Base-by-base conservation (phyloP, 1,140 invertebrate genomes). In the Cataglyphis hispanica region DNA sequence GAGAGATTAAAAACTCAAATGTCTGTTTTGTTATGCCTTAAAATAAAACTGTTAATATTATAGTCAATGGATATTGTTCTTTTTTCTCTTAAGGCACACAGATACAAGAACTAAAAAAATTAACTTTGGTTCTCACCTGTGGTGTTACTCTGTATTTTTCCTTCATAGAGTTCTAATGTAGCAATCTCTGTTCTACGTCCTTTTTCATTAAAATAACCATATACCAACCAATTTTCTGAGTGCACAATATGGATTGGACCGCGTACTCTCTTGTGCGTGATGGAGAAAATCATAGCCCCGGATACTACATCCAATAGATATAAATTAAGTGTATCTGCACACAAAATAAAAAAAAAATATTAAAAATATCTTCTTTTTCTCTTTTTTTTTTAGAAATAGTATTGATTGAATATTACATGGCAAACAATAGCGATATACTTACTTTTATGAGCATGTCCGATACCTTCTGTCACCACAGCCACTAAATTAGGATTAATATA, bases 401-500 rank as follows among this genome's bases (percentile, higher is more conserved):
- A 61, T 34, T 16, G 1, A 70, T 63, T 58, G 37, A 75, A 50
- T 50, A 56, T 46, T n/a, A 61, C 69, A 83, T 6, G 3, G 60
- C 40, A n/a, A 74, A 72, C 22, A 3, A 7, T 25, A 56, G 11
- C 22, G 31, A 40, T 77, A 80, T 25, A 93, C 91, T 96, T 95
- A 97, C 97, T 96, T 96, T 98, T 98, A 91, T 98, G 96, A 63
- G 96, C 93, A 70, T 96, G 96, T 94, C 98, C 98, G 58, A 96
- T 96, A 63, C 97, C 97, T 94, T 98, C 96, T 0, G 98, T 97
- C 10, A 98, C 96, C 87, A 99, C 96, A 34, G 98, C 98, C 61
- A 99, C 97, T 83, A 99, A 95, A 96, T 99, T 99, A 31, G 99
- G 99, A 96, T 99, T 99, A 66, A 98, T 96, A 94, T 99, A 99